Percentiles rank a stretch among this genome's conserved stretches.
Evolutionary conservation across 2,797 vertebrate species (phyloP).

Genomic region (Tokudaia muenninki): DNA sequence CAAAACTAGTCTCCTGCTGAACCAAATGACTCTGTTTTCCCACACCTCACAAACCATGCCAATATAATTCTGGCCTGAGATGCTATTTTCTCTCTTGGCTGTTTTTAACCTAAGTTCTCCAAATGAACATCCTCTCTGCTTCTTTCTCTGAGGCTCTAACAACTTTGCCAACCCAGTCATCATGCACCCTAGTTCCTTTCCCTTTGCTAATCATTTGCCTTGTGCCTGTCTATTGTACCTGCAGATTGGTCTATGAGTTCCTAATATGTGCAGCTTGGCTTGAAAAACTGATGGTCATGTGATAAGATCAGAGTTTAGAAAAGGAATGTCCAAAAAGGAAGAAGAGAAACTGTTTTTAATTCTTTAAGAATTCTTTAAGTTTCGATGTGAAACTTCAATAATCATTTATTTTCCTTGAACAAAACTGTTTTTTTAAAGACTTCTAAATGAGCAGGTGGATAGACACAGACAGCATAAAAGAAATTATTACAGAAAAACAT

Average conservation of each 20-base stretch:
- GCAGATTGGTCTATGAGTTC: not conserved
- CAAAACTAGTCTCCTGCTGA: not conserved
- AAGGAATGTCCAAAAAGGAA: not conserved
- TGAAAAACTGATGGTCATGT: not conserved
- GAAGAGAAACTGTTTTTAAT: not conserved
- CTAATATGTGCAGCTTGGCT: not conserved
- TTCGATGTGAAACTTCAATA: not conserved
- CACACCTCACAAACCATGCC: not conserved
- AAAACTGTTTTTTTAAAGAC: not conserved
- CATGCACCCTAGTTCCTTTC: not conserved
- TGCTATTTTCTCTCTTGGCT: not conserved
- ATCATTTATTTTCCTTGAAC: not conserved
- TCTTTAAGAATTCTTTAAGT: not conserved
- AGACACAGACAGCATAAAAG: slow-evolving; percentile 48
- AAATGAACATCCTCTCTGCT: not conserved
- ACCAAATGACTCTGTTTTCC: not conserved
- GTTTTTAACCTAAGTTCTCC: not conserved
- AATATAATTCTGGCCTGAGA: not conserved
- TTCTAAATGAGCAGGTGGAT: not conserved
- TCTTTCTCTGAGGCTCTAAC: not conserved
- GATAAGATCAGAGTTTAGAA: not conserved
- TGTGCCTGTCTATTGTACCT: rapidly evolving
- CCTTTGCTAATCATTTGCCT: not conserved
- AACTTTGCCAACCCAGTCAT: rapidly evolving
- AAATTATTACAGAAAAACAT: not conserved